Base-by-base conservation (phyloP, 2,113 vertebrate species). In the Corydoras maculifer region DNA sequence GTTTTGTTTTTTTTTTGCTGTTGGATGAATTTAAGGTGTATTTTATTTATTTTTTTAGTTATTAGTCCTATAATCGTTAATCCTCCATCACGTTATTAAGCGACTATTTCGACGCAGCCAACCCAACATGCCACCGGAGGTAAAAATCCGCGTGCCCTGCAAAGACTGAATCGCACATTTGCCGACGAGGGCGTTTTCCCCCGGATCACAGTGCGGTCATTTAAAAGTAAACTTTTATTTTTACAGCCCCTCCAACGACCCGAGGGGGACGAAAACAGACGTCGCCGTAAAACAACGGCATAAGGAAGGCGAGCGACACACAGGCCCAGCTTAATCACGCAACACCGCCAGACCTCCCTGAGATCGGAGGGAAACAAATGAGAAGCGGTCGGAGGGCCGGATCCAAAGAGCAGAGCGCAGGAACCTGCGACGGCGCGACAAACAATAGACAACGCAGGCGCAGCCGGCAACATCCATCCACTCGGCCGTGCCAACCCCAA, bases 381-480 rank as follows among this genome's bases (percentile, higher is more conserved):
- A 80, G 74, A 76, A 66, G 65, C 58, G 51, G 58, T 65, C 31
- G 54, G 69, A 73, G 62, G 35, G 58, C 15, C 29, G 62, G 60
- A 66, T 55, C 58, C 58, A 73, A 75, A 59, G 57, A 29, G 30
- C 14, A 48, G 48, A 77, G 62, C 57, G 67, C 15, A 49, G 60
- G 69, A 72, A 61, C 35, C 4, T 63, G 55, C 68, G 71, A 74
- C 71, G 77, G 60, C 32, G 68, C 61, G 65, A 71, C 35, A 73
- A 81, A 72, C 59, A 78, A 77, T 72, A 58, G 72, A 68, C 3
- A 70, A 80, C 55, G 54, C 65, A 76, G 50, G 76, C 78, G 80
- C 72, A 83, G 71, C 29, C 62, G 29, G 73, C 68, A 75, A 30
- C 72, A 68, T 66, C 62, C 75, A 78, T 78, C 63, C 76, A 69